phyloP scores from a whole-genome alignment of 1,140 invertebrate species.

The Leptinotarsa texana region DNA sequence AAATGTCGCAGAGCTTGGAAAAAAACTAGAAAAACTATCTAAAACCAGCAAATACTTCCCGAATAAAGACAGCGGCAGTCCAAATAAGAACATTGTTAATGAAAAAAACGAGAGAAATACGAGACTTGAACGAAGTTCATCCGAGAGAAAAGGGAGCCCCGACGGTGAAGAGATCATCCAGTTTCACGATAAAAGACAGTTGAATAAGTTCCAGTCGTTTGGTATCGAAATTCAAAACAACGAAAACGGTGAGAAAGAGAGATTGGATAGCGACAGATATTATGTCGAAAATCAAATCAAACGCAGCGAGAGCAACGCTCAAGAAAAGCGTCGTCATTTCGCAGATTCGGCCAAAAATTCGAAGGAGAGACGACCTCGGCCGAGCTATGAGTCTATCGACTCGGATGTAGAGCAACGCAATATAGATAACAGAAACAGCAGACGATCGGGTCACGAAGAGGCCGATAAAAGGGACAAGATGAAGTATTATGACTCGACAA shows the following conservation, averaged over 20 bases:
- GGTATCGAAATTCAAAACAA: constrained; percentile 48
- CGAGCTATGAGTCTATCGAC: constrained; percentile 52
- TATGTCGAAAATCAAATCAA: constrained; percentile 56
- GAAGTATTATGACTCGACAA: constrained; percentile 60
- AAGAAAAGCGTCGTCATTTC: constrained; percentile 49
- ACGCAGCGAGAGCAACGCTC: constrained; percentile 59
- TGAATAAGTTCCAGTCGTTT: constrained; percentile 51
- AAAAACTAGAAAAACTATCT: constrained; percentile 59
- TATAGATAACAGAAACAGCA: constrained; percentile 54
- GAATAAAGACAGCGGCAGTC: constrained; percentile 51
- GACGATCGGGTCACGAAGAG: constrained; percentile 48
- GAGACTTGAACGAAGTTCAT: constrained; percentile 39
- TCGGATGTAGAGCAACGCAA: constrained; percentile 55
- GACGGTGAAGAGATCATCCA: constrained; percentile 43
- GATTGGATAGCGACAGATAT: constrained; percentile 56
- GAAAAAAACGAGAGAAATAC: constrained; percentile 45
- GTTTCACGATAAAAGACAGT: constrained; percentile 39
- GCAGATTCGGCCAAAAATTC: constrained; percentile 34
- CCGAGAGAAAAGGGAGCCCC: constrained; percentile 32
- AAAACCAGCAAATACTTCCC: constrained; percentile 53
- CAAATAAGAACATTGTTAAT: constrained; percentile 31
- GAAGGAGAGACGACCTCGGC: constrained; percentile 54
- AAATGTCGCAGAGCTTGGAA: constrained; percentile 55
- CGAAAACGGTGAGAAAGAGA: constrained; percentile 53
- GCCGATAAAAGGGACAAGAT: constrained; percentile 42